Evolutionary conservation across 2,888 invertebrate species (phyloP).

Genomic region (Spodoptera picta): DNA sequence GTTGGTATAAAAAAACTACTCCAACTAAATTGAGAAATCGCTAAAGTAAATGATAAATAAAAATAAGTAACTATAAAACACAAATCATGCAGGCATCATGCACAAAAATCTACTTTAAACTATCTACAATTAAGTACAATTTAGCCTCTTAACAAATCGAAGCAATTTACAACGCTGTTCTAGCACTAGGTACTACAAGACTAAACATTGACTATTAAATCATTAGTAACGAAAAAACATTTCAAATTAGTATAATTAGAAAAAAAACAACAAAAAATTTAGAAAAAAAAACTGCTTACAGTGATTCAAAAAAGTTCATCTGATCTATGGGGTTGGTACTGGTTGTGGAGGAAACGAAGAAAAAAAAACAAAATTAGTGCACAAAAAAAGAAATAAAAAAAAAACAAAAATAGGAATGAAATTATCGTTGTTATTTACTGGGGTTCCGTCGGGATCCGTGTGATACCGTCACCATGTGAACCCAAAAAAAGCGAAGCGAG

Average conservation of each 20-base stretch:
- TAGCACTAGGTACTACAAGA: conserved; percentile 11
- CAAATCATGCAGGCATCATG: conserved; percentile 46
- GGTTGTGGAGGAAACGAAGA: conserved; percentile 70
- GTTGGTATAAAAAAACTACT: no score
- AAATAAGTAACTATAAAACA: conserved; percentile 10
- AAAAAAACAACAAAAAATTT: conserved; percentile 59
- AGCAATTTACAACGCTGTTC: conserved; percentile 30
- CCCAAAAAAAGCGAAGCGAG: conserved; percentile 63
- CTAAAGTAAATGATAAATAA: no score
- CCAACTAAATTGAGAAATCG: no score
- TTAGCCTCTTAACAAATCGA: conserved; percentile 1
- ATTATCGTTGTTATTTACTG: conserved; percentile 65
- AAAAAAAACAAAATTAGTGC: conserved; percentile 78
- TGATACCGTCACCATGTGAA: conserved; percentile 64
- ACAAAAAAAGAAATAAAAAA: conserved; percentile 59
- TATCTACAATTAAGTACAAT: conserved; percentile 12
- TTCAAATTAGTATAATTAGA: conserved; percentile 58
- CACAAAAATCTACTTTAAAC: conserved; percentile 25
- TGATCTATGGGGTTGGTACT: conserved; percentile 89
- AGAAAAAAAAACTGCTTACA: conserved; percentile 82
- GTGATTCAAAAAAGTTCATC: conserved; percentile 88
- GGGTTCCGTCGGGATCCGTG: conserved; percentile 38
- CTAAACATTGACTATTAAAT: conserved; percentile 22
- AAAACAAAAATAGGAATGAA: conserved; percentile 34
- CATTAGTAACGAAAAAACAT: conserved; percentile 51